Conservation (phyloP, 2,797 vertebrate species). For the Liparis tanakae region DNA sequence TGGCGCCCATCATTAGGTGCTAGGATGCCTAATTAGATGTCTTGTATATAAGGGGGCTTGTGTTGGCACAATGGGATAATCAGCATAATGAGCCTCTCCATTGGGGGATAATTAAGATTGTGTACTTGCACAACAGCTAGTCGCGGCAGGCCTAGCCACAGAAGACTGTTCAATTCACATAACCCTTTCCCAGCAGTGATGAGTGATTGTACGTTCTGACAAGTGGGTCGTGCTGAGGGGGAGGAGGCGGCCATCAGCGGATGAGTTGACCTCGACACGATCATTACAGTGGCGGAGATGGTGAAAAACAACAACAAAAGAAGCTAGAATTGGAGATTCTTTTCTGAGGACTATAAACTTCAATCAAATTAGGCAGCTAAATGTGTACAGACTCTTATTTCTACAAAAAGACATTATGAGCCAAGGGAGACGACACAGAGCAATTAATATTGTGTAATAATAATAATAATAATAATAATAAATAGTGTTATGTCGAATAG, state of each 20-base stretch:
- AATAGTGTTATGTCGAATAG: conserved; percentile 2
- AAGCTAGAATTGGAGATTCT: conserved; percentile 3
- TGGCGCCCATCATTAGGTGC: conserved; percentile 63
- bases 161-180: conserved; percentile 60
- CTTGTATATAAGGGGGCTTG: conserved; percentile 65
- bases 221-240: conserved; percentile 32
- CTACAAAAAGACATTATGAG: conserved; percentile 20
- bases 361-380: conserved; percentile 27
- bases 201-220: conserved; percentile 47
- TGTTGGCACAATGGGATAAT: conserved; percentile 77
- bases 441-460: conserved; percentile 28
- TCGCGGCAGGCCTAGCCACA: conserved; percentile 51
- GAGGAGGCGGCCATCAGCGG: conserved; percentile 6
- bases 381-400: conserved; percentile 29
- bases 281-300: conserved; percentile 37
- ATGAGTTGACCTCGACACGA: conserved; percentile 60
- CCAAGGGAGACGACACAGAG: conserved; percentile 22
- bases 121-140: conserved; percentile 69
- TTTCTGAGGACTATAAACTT: conserved; percentile 36
- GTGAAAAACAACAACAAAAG: conserved; percentile 15
- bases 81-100: conserved; percentile 77
- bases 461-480: conserved; percentile 25
- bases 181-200: conserved; percentile 35
- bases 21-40: conserved; percentile 78
- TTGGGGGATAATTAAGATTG: conserved; percentile 79